These are phyloP conservation scores for Cyprinella venusta DNA, from an alignment of 2,797 vertebrate species.

Conservation along the genomic window DNA sequence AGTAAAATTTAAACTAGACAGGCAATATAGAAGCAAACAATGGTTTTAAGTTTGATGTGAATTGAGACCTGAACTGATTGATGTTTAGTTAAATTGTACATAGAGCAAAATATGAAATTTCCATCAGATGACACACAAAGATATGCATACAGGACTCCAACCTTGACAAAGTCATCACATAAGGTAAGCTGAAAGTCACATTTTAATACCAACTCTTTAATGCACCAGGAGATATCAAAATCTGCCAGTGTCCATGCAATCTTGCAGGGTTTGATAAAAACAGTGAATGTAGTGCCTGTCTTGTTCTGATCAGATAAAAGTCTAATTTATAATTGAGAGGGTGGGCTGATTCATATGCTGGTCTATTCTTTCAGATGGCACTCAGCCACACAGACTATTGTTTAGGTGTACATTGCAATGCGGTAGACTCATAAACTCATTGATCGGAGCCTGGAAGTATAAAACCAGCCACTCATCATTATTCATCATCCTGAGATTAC, in stretches of 20 bases:
- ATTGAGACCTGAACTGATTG: not conserved
- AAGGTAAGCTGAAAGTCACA: slow-evolving; percentile 18
- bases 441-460: slow-evolving; percentile 40
- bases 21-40: not conserved
- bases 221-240: slow-evolving; percentile 25
- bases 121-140: not conserved
- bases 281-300: not conserved
- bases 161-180: not conserved
- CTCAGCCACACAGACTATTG: slow-evolving; percentile 19
- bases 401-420: slow-evolving; percentile 29
- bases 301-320: slow-evolving; percentile 26
- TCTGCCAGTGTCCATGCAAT: slow-evolving; percentile 17
- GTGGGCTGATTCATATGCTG: slow-evolving; percentile 34
- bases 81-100: not conserved
- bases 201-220: slow-evolving; percentile 29
- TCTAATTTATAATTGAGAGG: slow-evolving; percentile 12
- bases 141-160: not conserved
- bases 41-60: not conserved
- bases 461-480: slow-evolving; percentile 35
- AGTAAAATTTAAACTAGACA: not conserved
- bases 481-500: slow-evolving; percentile 42
- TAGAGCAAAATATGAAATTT: not conserved
- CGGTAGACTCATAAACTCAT: slow-evolving; percentile 42
- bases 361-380: slow-evolving; percentile 8
- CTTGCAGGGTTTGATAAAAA: slow-evolving; percentile 5